phyloP scores from a whole-genome alignment of 2,888 invertebrate genomes.

The Fragum whitleyi region DNA sequence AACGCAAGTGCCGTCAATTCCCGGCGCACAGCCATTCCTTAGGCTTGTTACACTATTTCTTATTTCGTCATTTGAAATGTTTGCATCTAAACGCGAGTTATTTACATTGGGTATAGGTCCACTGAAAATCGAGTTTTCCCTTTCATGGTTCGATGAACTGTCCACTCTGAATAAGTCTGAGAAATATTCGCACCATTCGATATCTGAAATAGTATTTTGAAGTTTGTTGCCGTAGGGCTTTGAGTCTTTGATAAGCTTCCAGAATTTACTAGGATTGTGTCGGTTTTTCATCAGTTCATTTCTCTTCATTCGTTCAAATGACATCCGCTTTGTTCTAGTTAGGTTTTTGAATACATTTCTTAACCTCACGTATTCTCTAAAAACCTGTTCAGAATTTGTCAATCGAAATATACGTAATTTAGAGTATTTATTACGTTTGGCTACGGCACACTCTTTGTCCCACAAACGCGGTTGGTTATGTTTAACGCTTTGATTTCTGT shows the following conservation, averaged over 20 bases:
- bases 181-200: neutral
- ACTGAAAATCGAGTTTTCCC: neutral
- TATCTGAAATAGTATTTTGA: neutral
- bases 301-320: too few species aligned
- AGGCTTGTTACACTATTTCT: neutral
- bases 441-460: too few species aligned
- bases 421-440: too few species aligned
- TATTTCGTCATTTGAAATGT: conserved; percentile 12
- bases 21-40: neutral
- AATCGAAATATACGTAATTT: too few species aligned
- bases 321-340: too few species aligned
- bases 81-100: neutral
- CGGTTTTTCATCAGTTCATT: too few species aligned
- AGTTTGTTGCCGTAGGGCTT: neutral
- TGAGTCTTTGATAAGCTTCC: neutral
- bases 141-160: neutral
- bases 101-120: neutral
- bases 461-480: too few species aligned
- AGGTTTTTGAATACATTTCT: too few species aligned
- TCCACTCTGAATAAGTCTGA: neutral
- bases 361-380: too few species aligned
- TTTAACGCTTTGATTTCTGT: too few species aligned
- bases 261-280: too few species aligned
- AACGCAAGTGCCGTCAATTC: neutral
- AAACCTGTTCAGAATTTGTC: too few species aligned